Base-by-base conservation (phyloP, 2,888 invertebrate species). In the Caenorhabditis afra region DNA sequence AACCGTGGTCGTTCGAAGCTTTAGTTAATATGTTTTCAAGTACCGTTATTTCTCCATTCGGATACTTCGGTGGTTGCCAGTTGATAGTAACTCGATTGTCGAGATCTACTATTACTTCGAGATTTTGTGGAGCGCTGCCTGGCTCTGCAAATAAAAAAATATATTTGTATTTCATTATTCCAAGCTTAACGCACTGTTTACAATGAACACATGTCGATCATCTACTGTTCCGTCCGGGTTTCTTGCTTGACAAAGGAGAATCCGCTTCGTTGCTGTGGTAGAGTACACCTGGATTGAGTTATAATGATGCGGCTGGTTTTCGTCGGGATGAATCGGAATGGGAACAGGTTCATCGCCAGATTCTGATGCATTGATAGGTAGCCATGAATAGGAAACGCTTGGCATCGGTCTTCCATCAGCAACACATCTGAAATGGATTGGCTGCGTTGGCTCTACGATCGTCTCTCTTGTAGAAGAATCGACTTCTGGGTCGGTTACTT, bases 351-450 rank as follows among this genome's bases (percentile, higher is more conserved):
- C 87, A 62, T 87, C 86, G 65, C 85, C 88, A 47, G 84, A 81
- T 41, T 85, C 83, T 2, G 84, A 83, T 1, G 80, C 81, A 59
- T 90, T 85, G 47, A 89, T 68, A 10, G 89, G 88, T 14, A 89
- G 83, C 89, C 89, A 89, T 14, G 87, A 86, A 75, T 88, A 89
- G 29, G 88, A 87, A 23, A 90, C 85, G 49, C 86, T 75, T 8
- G 89, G 89, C 75, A 85, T 84, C 14, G 89, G 89, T 14, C 89
- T 84, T n/a, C 89, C 89, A 23, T 87, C 87, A 23, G 87, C 85
- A n/a, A 90, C 80, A 64, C 89, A 89, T 53, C 87, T 83, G 85
- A 89, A 89, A 45, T 87, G 85, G 66, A 89, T 88, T 7, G 85
- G 82, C 71, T 88, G 88, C 12, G 79, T 79, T 12, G 89, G 89